Evolutionary conservation across 2,888 invertebrate genomes (phyloP), one percentile per base, ranked within the genome.

Genomic region (Calliphora vomitoria): DNA sequence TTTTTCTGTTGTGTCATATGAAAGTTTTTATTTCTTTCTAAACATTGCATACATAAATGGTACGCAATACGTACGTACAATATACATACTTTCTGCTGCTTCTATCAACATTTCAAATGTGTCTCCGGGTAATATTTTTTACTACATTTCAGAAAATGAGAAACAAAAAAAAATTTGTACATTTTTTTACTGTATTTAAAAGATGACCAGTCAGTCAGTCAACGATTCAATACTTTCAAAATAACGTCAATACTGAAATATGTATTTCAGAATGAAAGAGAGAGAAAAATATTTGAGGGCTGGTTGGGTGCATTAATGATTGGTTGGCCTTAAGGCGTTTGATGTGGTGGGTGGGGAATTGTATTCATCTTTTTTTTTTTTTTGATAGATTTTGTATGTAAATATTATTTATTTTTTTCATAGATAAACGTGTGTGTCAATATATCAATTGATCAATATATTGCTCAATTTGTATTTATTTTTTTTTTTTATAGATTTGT

Each of bases 221-320:
- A 78, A 55, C 18, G 55, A 64, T 71, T 71, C 53, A 53, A 53
- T 69, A 53, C 41, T 18, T 62, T 62, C 13, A 44, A 82, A 69
- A 50, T 62, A 76, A 75, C 53, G 55, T 71, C 71, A 78, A 83
- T 47, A 83, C 20, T 31, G 15, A 64, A 78, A 72, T 69, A 69
- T 76, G 62, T 76, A 69, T 78, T 55, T 47, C 11, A n/a, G 10
- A 68, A n/a, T 13, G 11, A 66, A n/a, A 20, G 44, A 18, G 13
- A 3, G 18, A 35, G 8, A 25, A 31, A 47, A 38, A 69, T 69
- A 64, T 55, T 58, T 35, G 55, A 38, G 75, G 41, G 50, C 38
- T 20, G 60, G 20, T 60, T 62, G 69, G 20, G 53, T 41, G 47
- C 15, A 44, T 75, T 62, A 25, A 4, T 58, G 75, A 68, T 50